Evolutionary conservation across 2,888 invertebrate genomes (phyloP).

Genomic region (Leucozona laternaria): DNA sequence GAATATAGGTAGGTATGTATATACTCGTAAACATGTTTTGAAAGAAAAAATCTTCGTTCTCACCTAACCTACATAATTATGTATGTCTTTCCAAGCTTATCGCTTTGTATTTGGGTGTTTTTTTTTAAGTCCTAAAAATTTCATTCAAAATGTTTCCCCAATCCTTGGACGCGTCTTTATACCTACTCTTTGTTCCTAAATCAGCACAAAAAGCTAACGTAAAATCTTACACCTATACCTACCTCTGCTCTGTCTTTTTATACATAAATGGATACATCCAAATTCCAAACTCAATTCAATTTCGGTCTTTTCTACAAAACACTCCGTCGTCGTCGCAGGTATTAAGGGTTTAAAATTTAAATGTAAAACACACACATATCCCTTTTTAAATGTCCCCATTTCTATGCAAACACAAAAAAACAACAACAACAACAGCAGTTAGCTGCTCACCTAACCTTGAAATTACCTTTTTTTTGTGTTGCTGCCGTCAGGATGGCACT

Average conservation of each 20-base stretch:
- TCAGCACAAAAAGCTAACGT: background rate
- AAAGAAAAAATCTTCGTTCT: too few species aligned
- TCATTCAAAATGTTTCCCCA: slow-evolving; percentile 19
- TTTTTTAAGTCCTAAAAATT: background rate
- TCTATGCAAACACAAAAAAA: slow-evolving; percentile 55
- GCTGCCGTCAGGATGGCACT: slow-evolving; percentile 45
- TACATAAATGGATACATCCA: background rate
- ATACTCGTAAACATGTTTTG: too few species aligned
- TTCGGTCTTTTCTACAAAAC: slow-evolving; percentile 48
- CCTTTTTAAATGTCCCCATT: slow-evolving; percentile 69
- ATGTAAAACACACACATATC: slow-evolving; percentile 63
- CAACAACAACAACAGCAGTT: slow-evolving; percentile 60
- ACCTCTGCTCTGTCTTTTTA: background rate
- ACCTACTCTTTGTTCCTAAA: background rate
- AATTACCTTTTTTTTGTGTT: slow-evolving; percentile 72
- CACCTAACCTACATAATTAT: too few species aligned
- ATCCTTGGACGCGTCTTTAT: background rate
- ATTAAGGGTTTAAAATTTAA: slow-evolving; percentile 68
- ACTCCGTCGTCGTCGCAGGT: slow-evolving; percentile 23
- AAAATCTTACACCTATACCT: background rate
- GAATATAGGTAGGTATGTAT: too few species aligned
- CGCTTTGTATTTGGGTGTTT: background rate
- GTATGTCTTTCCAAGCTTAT: too few species aligned
- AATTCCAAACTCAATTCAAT: slow-evolving; percentile 65
- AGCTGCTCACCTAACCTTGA: slow-evolving; percentile 73